These are phyloP conservation scores for Netelia melanura DNA, from an alignment of 2,888 invertebrate genomes.

Conservation along the genomic window DNA sequence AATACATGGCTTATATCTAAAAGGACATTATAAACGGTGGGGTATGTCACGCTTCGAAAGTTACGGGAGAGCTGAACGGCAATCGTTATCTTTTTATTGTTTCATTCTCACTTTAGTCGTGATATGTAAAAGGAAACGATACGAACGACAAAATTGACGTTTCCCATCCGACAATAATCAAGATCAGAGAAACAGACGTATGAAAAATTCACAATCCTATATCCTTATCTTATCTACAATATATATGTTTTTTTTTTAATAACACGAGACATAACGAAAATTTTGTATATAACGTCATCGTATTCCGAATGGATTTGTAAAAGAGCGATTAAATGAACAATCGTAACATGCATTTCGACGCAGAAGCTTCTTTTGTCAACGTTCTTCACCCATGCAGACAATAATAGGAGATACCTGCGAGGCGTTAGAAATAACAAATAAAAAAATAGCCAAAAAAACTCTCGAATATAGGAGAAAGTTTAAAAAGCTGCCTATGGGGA, in stretches of 20 bases:
- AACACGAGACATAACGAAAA: background rate
- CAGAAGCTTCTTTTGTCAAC: background rate
- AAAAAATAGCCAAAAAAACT: constrained; percentile 43
- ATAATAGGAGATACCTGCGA: constrained; percentile 54
- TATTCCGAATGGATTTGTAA: background rate
- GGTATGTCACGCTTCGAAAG: constrained; percentile 33
- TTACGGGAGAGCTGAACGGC: constrained; percentile 26
- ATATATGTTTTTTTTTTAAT: background rate
- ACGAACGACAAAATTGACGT: constrained; percentile 18
- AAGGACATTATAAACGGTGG: constrained; percentile 1
- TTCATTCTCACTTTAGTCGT: background rate
- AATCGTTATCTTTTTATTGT: constrained; percentile 4
- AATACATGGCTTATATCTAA: constrained; percentile 16
- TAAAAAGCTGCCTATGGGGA: constrained; percentile 54
- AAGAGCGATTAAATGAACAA: background rate
- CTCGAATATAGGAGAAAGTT: constrained; percentile 28
- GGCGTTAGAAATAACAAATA: constrained; percentile 30
- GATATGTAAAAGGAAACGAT: constrained; percentile 28
- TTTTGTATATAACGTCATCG: background rate
- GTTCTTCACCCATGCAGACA: constrained; percentile 1
- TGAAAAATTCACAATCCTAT: background rate
- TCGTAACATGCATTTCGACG: background rate
- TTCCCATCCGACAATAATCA: background rate
- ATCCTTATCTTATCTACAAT: no score
- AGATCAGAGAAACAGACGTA: background rate